phyloP scores from a whole-genome alignment of 1,140 invertebrate genomes.

The Lasioglossum baleicum region DNA sequence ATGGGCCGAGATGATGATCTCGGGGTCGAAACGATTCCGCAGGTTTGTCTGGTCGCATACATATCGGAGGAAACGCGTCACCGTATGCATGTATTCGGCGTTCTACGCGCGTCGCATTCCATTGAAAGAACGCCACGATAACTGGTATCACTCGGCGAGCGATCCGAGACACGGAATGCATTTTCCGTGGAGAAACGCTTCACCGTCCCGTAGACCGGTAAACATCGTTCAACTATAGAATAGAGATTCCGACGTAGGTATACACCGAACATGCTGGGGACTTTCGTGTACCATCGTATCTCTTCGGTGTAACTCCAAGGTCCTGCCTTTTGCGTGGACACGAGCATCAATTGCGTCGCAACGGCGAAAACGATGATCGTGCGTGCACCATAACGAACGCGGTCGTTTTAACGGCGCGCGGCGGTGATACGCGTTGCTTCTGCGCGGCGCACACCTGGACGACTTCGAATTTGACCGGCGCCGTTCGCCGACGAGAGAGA shows the following conservation, averaged over 20 bases:
- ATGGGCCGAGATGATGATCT: neutral
- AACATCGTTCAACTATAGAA: conserved; percentile 15
- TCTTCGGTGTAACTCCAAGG: conserved; percentile 27
- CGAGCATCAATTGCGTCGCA: conserved; percentile 41
- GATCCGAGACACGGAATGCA: conserved; percentile 6
- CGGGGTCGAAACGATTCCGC: neutral
- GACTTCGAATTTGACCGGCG: neutral
- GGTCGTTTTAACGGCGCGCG: neutral
- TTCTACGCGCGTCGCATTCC: neutral
- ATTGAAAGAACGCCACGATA: neutral
- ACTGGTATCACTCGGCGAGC: conserved; percentile 7
- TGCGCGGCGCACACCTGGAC: no score
- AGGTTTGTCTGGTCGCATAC: neutral
- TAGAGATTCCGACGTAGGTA: conserved; percentile 12
- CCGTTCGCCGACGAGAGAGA: no score
- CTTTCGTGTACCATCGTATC: conserved; percentile 37
- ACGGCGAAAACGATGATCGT: conserved; percentile 30
- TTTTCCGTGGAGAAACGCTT: conserved; percentile 6
- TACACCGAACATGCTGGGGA: neutral
- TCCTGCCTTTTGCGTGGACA: conserved; percentile 38
- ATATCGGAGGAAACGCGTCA: neutral
- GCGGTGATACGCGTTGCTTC: neutral
- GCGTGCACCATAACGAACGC: neutral
- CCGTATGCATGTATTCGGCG: neutral
- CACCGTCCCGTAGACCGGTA: neutral